These are phyloP conservation scores for Apocrypta bakeri DNA, from an alignment of 1,140 invertebrate species.

Conservation along the genomic window DNA sequence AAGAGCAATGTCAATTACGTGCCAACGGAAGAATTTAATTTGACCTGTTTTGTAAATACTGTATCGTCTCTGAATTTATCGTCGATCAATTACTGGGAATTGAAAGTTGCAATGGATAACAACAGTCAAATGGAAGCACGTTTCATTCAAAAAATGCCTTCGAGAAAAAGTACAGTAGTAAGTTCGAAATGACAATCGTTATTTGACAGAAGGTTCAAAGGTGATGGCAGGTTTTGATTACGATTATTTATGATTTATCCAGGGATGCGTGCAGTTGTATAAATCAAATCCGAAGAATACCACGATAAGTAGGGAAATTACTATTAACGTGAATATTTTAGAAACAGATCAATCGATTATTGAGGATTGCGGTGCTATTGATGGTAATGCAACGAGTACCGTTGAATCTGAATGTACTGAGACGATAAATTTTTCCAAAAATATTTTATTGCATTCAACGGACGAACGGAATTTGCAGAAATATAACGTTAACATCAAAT, in stretches of 20 bases:
- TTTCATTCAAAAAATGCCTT: conserved; percentile 1
- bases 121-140: not conserved
- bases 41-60: not conserved
- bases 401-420: too few species aligned
- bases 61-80: not conserved
- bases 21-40: not conserved
- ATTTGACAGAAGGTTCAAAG: not conserved
- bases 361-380: too few species aligned
- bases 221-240: too few species aligned
- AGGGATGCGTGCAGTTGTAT: conserved; percentile 3
- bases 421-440: not conserved
- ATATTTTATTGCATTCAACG: conserved; percentile 8
- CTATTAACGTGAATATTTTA: not conserved
- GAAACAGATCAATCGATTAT: not conserved
- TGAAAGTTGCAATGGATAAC: not conserved
- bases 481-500: not conserved
- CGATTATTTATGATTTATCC: not conserved
- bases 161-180: not conserved
- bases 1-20: not conserved
- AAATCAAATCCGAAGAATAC: not conserved
- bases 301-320: not conserved
- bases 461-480: not conserved
- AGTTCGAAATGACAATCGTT: not conserved
- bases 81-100: not conserved
- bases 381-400: not conserved